Base-by-base conservation (phyloP, 2,888 invertebrate genomes). In the Gymnosoma rotundatum region DNA sequence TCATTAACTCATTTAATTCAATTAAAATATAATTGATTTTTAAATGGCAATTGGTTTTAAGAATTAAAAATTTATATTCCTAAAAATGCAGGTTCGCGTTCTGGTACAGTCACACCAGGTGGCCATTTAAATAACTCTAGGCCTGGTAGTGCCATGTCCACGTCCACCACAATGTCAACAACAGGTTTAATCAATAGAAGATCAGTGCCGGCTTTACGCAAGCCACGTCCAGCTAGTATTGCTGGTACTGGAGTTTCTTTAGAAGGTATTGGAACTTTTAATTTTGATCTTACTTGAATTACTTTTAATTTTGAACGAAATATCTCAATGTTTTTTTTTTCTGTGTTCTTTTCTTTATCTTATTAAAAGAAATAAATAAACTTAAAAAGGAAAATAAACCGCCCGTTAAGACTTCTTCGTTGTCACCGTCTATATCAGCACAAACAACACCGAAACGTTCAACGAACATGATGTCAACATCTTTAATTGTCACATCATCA, bases 141-240 rank as follows among this genome's bases (percentile, higher is more conserved):
- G 91, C 97, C 97, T 86, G 96, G 96, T 92, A 97, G 97, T 93
- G 96, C 97, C 88, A 94, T 97, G 94, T 97, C 96, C 91, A 92
- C 94, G 93, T 96, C 96, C 91, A 94, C 94, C 90, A 94, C 94
- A 90, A 94, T 91, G 88, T 91, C 95, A 89, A 93, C 94, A 86
- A 93, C 94, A 58, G 94, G 94, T 88, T 92, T 93, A 79, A 93
- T 94, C 86, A 94, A 95, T 89, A 93, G 95, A 89, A 94, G 94
- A 88, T 94, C 94, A 90, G 93, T 94, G 36, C 90, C 90, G 89
- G 93, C 94, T 88, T 93, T 94, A 83, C 94, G 95, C 91, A 95
- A 95, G 92, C 97, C 95, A 89, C 94, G 96, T 86, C 96, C 97
- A 88, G 95, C 95, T 89, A 96, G 96, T 93, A 96, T 97, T 91